Evolutionary conservation across 2,113 vertebrate genomes (phyloP).

Genomic region (Acanthisitta chloris): DNA sequence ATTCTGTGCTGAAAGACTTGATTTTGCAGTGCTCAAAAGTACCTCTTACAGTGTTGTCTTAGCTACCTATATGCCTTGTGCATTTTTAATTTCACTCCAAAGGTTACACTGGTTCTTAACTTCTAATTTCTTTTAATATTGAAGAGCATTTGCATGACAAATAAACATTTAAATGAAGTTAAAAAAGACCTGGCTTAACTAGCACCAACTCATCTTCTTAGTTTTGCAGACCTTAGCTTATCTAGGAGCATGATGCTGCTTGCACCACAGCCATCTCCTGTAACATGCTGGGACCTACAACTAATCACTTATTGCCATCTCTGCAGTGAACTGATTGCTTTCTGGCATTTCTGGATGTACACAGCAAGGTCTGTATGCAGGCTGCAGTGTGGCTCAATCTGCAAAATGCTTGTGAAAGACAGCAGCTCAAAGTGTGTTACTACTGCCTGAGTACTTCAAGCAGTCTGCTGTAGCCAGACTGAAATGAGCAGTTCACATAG

Average conservation of each 20-base stretch:
- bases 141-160: neutral
- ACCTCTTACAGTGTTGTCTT: neutral
- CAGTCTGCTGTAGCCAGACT: neutral
- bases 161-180: neutral
- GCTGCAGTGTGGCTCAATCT: neutral
- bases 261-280: fast-evolving
- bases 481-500: neutral
- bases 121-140: neutral
- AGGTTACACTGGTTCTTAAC: neutral
- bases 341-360: neutral
- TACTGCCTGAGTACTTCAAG: neutral
- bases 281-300: neutral
- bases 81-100: neutral
- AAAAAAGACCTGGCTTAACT: neutral
- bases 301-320: neutral
- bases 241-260: neutral
- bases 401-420: neutral
- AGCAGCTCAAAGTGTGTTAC: neutral
- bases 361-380: neutral
- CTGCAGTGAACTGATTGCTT: fast-evolving
- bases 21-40: neutral
- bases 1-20: neutral
- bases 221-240: neutral
- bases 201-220: neutral
- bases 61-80: fast-evolving